phyloP scores from a whole-genome alignment of 2,888 invertebrate species.

The Trachelus tabidus region DNA sequence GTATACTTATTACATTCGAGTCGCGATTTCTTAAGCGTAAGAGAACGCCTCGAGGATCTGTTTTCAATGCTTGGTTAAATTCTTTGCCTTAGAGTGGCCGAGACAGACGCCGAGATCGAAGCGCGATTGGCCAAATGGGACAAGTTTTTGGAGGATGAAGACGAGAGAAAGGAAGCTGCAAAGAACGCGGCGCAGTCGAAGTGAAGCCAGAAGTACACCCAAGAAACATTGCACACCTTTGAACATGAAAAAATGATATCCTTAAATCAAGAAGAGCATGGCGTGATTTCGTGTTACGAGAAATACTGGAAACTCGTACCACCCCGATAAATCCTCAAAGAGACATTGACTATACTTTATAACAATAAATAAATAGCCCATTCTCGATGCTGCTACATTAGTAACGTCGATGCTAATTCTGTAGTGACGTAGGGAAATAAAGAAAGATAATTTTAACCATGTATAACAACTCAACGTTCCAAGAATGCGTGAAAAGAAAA shows the following conservation, averaged over 20 bases:
- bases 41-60: neutral
- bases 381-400: conserved; percentile 34
- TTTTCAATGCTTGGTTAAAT: neutral
- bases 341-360: neutral
- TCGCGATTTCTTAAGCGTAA: neutral
- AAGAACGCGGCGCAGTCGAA: conserved; percentile 8
- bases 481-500: neutral
- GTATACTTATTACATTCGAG: neutral
- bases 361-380: neutral
- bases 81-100: conserved; percentile 75
- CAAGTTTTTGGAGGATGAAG: conserved; percentile 78
- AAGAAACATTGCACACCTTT: neutral
- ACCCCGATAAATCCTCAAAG: neutral
- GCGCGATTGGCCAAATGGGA: conserved; percentile 90
- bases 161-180: conserved; percentile 41
- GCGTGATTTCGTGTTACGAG: neutral
- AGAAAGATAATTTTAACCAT: conserved; percentile 24
- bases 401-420: conserved; percentile 26
- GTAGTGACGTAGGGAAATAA: conserved; percentile 20
- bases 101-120: conserved; percentile 88
- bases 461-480: neutral
- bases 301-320: neutral
- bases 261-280: neutral
- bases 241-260: neutral
- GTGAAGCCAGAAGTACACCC: neutral